Conservation (phyloP, 92 coral and sea anemone species). For the Zoanthus solanderi region DNA sequence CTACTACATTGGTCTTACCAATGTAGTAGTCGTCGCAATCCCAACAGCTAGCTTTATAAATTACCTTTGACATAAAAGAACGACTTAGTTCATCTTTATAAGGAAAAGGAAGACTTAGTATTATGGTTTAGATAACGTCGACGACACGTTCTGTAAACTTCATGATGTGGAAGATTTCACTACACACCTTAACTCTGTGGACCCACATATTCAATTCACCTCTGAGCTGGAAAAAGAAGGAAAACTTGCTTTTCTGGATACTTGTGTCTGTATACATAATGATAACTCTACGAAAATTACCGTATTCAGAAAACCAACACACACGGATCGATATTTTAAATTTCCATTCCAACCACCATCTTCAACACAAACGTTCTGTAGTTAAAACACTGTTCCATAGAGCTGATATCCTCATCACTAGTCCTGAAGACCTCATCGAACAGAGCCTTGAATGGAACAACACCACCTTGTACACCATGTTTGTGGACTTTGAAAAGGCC, state of each 20-base stretch:
- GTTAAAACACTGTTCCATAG: slow-evolving; percentile 17
- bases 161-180: neutral
- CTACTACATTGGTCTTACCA: too few species aligned
- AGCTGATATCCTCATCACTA: slow-evolving; percentile 5
- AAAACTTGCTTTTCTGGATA: slow-evolving; percentile 11
- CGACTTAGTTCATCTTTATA: too few species aligned
- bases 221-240: slow-evolving; percentile 8
- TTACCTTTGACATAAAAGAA: too few species aligned
- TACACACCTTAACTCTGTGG: slow-evolving; percentile 2
- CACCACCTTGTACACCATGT: too few species aligned
- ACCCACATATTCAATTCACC: slow-evolving; percentile 18
- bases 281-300: slow-evolving; percentile 5
- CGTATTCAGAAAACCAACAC: slow-evolving; percentile 3
- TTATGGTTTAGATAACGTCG: too few species aligned
- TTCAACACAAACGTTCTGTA: slow-evolving; percentile 15
- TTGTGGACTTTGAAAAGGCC: too few species aligned
- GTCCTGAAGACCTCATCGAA: neutral
- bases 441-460: too few species aligned
- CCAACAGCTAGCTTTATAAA: too few species aligned
- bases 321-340: slow-evolving; percentile 18
- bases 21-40: too few species aligned
- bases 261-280: slow-evolving; percentile 6
- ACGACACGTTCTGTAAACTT: too few species aligned
- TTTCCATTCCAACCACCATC: slow-evolving; percentile 3
- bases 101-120: too few species aligned